Evolutionary conservation across 1,140 invertebrate genomes (phyloP).

Genomic region (Papilio polytes): DNA sequence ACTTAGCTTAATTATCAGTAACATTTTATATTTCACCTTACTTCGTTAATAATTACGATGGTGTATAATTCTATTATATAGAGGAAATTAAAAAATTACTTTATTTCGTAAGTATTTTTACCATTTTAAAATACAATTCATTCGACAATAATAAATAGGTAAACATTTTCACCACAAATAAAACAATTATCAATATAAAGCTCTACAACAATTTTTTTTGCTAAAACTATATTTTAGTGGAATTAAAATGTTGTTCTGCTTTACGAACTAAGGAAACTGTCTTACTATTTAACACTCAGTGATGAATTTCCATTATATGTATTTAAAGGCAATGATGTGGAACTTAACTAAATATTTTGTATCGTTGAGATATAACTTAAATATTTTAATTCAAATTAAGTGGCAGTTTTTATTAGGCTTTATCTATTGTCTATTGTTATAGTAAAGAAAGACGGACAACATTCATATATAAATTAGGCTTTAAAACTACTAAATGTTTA

Average conservation of each 20-base stretch:
- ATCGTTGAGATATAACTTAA: background rate
- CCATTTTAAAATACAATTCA: background rate
- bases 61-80: background rate
- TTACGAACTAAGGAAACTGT: background rate
- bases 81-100: constrained; percentile 7
- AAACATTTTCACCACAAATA: background rate
- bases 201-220: constrained; percentile 9
- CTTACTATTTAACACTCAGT: background rate
- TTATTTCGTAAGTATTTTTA: background rate
- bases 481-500: background rate
- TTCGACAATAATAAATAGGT: constrained; percentile 19
- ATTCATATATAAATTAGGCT: background rate
- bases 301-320: background rate
- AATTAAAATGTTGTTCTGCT: background rate
- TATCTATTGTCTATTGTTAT: constrained; percentile 3
- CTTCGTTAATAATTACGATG: background rate
- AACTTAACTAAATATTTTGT: background rate
- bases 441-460: background rate
- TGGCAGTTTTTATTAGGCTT: background rate
- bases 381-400: background rate
- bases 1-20: background rate
- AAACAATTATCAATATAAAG: constrained; percentile 19
- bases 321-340: background rate
- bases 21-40: background rate
- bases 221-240: constrained; percentile 9